Conservation (phyloP, 2,797 vertebrate species). For the Melopsittacus undulatus region DNA sequence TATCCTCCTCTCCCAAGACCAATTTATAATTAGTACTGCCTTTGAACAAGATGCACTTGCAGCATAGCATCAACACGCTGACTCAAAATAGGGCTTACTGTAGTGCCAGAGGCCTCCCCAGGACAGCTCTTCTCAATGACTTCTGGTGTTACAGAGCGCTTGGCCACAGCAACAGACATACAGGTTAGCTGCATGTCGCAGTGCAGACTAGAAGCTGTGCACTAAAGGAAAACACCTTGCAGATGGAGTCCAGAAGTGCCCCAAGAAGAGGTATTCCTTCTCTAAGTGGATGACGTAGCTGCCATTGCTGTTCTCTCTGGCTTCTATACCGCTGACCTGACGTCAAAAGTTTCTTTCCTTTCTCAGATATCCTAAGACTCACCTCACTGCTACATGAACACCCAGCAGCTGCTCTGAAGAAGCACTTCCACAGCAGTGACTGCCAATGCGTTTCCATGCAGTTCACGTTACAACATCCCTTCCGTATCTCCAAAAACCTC, state of each 20-base stretch:
- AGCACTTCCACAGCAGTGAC: rapidly evolving
- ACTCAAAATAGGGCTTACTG: neutral
- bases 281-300: rapidly evolving
- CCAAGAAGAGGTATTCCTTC: neutral
- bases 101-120: neutral
- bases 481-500: neutral
- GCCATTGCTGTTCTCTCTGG: neutral
- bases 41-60: conserved; percentile 37
- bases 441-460: neutral
- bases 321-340: neutral
- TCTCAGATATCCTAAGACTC: neutral
- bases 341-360: rapidly evolving
- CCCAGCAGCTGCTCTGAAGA: neutral
- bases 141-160: neutral
- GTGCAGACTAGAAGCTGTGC: rapidly evolving
- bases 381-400: rapidly evolving
- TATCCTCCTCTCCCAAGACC: conserved; percentile 37
- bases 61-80: neutral
- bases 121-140: neutral
- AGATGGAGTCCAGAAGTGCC: neutral
- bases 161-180: neutral
- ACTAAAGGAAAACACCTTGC: neutral
- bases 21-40: conserved; percentile 58
- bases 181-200: rapidly evolving
- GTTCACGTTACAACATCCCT: neutral